phyloP scores from a whole-genome alignment of 2,797 vertebrate species.

The Orestias chungarensis region DNA sequence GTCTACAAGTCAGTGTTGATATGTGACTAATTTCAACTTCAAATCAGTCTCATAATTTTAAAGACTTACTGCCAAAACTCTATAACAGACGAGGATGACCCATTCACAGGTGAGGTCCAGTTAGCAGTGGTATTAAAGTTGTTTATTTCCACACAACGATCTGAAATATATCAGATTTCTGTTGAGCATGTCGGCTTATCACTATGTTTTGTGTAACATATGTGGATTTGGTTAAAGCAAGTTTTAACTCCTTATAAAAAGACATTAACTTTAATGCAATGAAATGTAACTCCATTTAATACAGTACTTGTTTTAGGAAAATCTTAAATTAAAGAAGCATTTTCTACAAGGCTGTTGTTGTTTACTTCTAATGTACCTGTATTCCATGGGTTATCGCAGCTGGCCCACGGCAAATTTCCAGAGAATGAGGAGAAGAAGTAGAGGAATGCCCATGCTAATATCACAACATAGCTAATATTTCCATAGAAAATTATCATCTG shows the following conservation, averaged over 20 bases:
- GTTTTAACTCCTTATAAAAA: not conserved
- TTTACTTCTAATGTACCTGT: slow-evolving; percentile 54
- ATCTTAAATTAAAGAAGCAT: no score
- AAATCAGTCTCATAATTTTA: not conserved
- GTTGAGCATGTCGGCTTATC: slow-evolving; percentile 2
- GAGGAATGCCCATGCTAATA: slow-evolving; percentile 75
- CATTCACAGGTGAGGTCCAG: slow-evolving; percentile 59
- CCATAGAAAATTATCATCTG: slow-evolving; percentile 72
- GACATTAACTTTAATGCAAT: not conserved
- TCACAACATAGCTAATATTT: slow-evolving; percentile 68
- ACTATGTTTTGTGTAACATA: not conserved
- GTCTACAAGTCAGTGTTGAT: not conserved
- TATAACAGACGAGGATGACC: slow-evolving; percentile 71
- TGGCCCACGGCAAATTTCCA: slow-evolving; percentile 69
- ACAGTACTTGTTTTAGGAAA: no score
- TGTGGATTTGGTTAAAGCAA: not conserved
- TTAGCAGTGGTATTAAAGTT: slow-evolving; percentile 51
- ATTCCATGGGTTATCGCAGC: slow-evolving; percentile 75
- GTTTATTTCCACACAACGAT: slow-evolving; percentile 62
- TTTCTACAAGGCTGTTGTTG: not conserved
- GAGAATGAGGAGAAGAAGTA: slow-evolving; percentile 75
- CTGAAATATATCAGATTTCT: slow-evolving; percentile 51
- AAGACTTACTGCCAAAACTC: slow-evolving; percentile 83
- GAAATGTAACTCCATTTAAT: no score
- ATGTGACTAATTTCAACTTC: not conserved